phyloP scores from a whole-genome alignment of 2,797 vertebrate genomes.

The Parauchenoglanis ngamensis region DNA sequence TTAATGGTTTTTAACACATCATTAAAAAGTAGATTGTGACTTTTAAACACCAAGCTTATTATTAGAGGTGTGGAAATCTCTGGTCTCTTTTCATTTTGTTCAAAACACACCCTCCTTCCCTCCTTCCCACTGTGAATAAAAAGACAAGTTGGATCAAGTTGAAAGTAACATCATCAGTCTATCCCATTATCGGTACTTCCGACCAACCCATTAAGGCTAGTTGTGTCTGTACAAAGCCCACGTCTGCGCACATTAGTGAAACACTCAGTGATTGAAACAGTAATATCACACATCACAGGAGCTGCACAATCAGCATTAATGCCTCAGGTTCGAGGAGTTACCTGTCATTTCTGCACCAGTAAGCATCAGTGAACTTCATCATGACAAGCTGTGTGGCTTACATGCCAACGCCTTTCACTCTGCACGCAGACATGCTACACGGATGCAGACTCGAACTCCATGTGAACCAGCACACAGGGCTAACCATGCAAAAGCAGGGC shows the following conservation, averaged over 20 bases:
- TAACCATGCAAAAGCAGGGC: background rate
- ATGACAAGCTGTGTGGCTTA: conserved; percentile 55
- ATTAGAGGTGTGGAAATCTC: conserved; percentile 29
- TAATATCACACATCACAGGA: conserved; percentile 73
- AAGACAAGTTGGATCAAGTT: conserved; percentile 67
- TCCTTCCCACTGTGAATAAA: conserved; percentile 3
- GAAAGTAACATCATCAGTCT: conserved; percentile 48
- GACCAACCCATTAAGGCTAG: conserved; percentile 55
- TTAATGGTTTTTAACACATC: conserved; percentile 14
- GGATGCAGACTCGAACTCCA: background rate
- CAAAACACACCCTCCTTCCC: conserved; percentile 13
- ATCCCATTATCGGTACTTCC: conserved; percentile 59
- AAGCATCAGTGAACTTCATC: conserved; percentile 51
- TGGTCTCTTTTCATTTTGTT: conserved; percentile 32
- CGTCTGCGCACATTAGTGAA: conserved; percentile 63
- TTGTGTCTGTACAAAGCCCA: conserved; percentile 53
- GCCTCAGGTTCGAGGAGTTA: conserved; percentile 44
- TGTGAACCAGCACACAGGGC: conserved; percentile 6
- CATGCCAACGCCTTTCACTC: conserved; percentile 40
- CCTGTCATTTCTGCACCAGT: conserved; percentile 42
- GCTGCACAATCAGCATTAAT: conserved; percentile 61
- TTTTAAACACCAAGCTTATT: conserved; percentile 29
- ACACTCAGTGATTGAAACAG: conserved; percentile 73
- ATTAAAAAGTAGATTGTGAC: conserved; percentile 29
- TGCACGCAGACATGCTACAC: background rate